Conservation (phyloP, 1,140 invertebrate species). For the Babylonia areolata region DNA sequence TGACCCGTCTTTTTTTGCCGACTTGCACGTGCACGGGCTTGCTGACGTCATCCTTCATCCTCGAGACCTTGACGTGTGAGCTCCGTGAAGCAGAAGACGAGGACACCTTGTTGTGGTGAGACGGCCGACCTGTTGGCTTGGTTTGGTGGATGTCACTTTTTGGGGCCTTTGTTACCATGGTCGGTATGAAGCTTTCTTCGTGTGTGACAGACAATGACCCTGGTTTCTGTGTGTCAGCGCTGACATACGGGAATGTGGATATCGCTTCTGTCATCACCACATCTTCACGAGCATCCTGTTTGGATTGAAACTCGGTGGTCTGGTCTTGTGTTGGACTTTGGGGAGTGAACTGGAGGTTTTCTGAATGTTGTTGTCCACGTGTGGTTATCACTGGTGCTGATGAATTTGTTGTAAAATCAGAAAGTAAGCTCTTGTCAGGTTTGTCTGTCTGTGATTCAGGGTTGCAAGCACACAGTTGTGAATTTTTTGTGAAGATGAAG, state of each 20-base stretch:
- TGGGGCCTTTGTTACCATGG: neutral
- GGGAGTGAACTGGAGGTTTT: neutral
- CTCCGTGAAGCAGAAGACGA: too few relatives aligned
- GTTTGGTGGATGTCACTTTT: neutral
- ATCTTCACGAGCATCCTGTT: neutral
- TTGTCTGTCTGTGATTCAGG: too few relatives aligned
- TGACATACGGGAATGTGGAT: neutral
- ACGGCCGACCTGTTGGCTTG: neutral
- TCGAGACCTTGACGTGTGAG: neutral
- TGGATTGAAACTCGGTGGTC: neutral
- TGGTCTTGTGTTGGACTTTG: neutral
- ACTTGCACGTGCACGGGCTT: neutral
- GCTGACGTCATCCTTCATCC: neutral
- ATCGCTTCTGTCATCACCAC: neutral
- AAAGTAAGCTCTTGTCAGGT: too few relatives aligned
- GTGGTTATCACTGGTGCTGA: neutral
- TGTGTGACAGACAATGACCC: neutral
- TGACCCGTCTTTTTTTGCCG: slow-evolving; percentile 62
- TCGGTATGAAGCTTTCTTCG: too few relatives aligned
- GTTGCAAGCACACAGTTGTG: neutral
- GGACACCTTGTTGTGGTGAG: neutral
- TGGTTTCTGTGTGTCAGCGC: neutral
- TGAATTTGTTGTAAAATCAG: too few relatives aligned
- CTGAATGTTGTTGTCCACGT: neutral
- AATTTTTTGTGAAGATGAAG: neutral